Base-by-base conservation (phyloP, 2,888 invertebrate species). In the Patella pellucida region DNA sequence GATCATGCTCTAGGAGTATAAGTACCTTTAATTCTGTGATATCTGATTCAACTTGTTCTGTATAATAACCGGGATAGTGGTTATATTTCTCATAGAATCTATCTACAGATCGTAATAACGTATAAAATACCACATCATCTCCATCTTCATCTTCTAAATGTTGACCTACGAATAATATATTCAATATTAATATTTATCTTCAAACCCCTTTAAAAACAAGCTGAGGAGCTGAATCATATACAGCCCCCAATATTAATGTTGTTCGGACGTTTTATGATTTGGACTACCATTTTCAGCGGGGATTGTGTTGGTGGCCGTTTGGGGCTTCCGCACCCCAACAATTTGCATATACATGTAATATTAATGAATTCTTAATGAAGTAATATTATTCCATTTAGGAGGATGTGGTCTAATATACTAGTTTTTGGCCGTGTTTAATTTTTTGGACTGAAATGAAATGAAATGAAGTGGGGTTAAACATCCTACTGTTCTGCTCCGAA, bases 51-150 rank as follows among this genome's bases (percentile, higher is more conserved):
- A 96, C 95, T 88, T 96, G 94, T 87, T 94, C 94, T 85, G 94
- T 94, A 91, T 88, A 86, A 75, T 80, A 84, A 41, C 98, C 98
- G 0, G 98, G 98, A 89, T 95, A 96, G 76, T 95, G 93, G 86
- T 96, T 96, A 90, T 95, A 96, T 89, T 97, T 97, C 3, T 94
- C 93, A 78, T 94, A 94, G 91, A 99, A 99, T 82, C 95, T 94
- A 88, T 98, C 97, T 31, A 95, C 94, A n/a, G 97, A 97, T 85
- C 98, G 92, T 52, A 99, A 91, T 80, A 98, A 94, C 14, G 98
- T 94, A 89, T 98, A 97, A 89, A 96, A 96, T 75, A 97, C 81
- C 31, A 86, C 78, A 62, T 91, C 88, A 76, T 87, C 89, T 12
- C 85, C 84, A 14, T 89, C 89, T 52, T 86, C 85, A 74, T 86